phyloP scores from a whole-genome alignment of 2,888 invertebrate species.

The Tinea trinotella region DNA sequence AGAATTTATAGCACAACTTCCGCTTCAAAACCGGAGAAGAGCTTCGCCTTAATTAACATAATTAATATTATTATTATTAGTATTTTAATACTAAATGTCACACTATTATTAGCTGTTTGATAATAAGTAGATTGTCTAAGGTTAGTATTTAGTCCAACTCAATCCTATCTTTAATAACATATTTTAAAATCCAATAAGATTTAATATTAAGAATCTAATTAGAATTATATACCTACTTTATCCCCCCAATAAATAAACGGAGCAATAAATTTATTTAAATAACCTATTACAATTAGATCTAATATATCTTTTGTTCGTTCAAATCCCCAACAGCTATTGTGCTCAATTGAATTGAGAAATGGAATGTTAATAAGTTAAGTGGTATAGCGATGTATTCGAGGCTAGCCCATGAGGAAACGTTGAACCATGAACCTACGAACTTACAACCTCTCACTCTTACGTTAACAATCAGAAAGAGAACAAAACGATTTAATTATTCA shows the following conservation, averaged over 20 bases:
- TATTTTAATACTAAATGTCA: no score
- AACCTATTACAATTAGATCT: neutral
- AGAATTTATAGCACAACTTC: neutral
- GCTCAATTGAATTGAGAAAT: constrained; percentile 17
- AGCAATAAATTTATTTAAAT: no score
- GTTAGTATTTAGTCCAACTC: no score
- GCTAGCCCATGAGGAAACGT: constrained; percentile 14
- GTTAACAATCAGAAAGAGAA: neutral
- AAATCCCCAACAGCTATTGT: constrained; percentile 13
- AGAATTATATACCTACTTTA: no score
- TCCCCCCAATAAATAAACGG: no score
- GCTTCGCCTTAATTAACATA: no score
- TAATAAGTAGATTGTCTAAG: no score
- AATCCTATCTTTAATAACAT: no score
- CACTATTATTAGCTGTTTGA: no score
- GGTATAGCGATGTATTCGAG: constrained; percentile 5
- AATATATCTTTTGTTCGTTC: neutral
- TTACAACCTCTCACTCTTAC: neutral
- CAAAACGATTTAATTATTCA: neutral
- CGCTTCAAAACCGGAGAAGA: neutral
- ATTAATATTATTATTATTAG: no score
- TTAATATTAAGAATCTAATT: no score
- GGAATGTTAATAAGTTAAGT: constrained; percentile 19
- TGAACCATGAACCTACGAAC: constrained; percentile 17
- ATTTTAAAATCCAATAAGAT: no score